A percentile compares a stretch with the other conserved stretches of the same genome.
Evolutionary conservation across 2,797 vertebrate genomes (phyloP).

Genomic region (Sciurus vulgaris): DNA sequence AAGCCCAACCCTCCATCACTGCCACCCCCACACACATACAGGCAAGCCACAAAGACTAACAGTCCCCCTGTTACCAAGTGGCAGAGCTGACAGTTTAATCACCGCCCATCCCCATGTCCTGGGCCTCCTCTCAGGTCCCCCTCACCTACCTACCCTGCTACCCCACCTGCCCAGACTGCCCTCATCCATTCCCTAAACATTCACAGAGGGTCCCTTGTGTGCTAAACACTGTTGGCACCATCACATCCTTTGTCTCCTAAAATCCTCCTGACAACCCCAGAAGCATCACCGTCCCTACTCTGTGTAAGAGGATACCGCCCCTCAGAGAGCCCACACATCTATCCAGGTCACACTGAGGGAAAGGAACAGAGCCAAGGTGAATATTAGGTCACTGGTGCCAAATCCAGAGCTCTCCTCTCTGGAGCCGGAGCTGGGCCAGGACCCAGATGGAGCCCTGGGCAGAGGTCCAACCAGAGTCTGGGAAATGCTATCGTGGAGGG

Average conservation of each 20-base stretch:
- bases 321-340: not conserved
- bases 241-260: not conserved
- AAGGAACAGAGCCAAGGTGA: not conserved
- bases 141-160: not conserved
- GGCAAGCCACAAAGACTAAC: not conserved
- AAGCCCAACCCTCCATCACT: not conserved
- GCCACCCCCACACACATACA: not conserved
- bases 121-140: not conserved
- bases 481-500: not conserved
- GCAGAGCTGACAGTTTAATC: not conserved
- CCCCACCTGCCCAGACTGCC: not conserved
- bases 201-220: rapidly evolving
- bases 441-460: not conserved
- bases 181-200: too few relatives aligned
- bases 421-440: not conserved
- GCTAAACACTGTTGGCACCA: rapidly evolving
- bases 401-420: not conserved
- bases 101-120: rapidly evolving
- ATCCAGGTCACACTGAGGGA: not conserved
- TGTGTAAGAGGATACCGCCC: not conserved
- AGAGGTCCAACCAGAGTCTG: not conserved
- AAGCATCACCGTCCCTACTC: not conserved
- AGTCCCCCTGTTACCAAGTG: not conserved
- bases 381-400: not conserved
- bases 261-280: not conserved